These are phyloP conservation scores for Crossocerus cetratus DNA, from an alignment of 2,888 invertebrate genomes.

Conservation along the genomic window DNA sequence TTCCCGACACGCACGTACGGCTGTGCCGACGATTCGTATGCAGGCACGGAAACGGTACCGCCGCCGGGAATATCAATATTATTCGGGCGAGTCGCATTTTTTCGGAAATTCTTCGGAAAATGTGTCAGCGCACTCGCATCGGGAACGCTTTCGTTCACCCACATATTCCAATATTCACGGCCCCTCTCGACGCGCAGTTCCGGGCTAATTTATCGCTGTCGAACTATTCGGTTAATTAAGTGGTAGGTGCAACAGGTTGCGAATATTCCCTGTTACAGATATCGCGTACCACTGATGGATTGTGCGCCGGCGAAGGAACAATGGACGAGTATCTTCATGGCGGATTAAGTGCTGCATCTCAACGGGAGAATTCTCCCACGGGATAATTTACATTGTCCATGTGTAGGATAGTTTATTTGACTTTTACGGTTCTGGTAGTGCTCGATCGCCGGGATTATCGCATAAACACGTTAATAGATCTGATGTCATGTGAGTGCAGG, in stretches of 20 bases:
- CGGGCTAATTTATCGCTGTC: too few relatives aligned
- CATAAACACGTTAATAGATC: slow-evolving; percentile 42
- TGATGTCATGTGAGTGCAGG: slow-evolving; percentile 39
- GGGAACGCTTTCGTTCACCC: neutral
- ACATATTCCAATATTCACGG: neutral
- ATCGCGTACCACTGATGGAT: neutral
- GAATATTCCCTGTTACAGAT: too few relatives aligned
- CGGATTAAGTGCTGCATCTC: too few relatives aligned
- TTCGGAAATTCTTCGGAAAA: slow-evolving; percentile 13
- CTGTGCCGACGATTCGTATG: slow-evolving; percentile 44
- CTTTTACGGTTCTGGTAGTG: neutral
- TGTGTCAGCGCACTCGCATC: neutral
- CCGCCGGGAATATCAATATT: slow-evolving; percentile 49
- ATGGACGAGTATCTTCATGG: neutral
- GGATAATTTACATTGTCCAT: too few relatives aligned
- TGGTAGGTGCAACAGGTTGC: too few relatives aligned
- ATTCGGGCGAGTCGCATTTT: slow-evolving; percentile 19
- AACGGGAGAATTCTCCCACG: too few relatives aligned
- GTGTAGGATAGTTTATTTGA: neutral
- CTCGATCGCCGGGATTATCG: slow-evolving; percentile 24
- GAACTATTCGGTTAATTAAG: too few relatives aligned
- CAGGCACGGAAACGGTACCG: slow-evolving; percentile 17
- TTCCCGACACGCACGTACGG: slow-evolving; percentile 26
- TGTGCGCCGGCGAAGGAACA: neutral
- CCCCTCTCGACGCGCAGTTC: too few relatives aligned